phyloP scores from a whole-genome alignment of 2,888 invertebrate species.

The Adelognathus sp. region DNA sequence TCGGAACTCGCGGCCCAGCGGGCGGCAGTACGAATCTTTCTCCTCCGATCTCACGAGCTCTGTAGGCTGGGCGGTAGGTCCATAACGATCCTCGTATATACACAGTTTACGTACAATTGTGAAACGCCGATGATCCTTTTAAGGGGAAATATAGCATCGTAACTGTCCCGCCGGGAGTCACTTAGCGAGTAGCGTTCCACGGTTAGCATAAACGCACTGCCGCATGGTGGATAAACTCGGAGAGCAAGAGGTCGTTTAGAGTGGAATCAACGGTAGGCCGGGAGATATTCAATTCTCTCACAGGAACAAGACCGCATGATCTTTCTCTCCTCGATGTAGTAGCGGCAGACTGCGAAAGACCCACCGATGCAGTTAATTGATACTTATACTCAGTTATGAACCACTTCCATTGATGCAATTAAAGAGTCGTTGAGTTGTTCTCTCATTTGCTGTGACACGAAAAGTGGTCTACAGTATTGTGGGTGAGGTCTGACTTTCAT shows the following conservation, averaged over 20 bases:
- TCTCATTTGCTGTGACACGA: neutral
- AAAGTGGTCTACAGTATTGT: neutral
- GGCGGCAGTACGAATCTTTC: conserved; percentile 13
- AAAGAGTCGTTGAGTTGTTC: neutral
- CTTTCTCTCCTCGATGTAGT: neutral
- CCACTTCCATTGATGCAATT: conserved; percentile 21
- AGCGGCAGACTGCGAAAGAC: conserved; percentile 22
- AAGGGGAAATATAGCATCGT: conserved; percentile 52
- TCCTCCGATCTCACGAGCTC: neutral
- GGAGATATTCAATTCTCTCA: conserved; percentile 4
- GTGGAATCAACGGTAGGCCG: neutral
- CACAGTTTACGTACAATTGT: no score
- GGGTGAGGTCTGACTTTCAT: neutral
- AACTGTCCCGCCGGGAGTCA: conserved; percentile 47
- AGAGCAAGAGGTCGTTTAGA: neutral
- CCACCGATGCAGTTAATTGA: conserved; percentile 32
- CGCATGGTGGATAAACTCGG: conserved; percentile 6
- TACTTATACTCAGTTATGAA: conserved; percentile 27
- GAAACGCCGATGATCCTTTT: conserved; percentile 48
- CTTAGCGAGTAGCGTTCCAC: conserved; percentile 36
- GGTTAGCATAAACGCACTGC: conserved; percentile 14
- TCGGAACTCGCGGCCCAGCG: conserved; percentile 2
- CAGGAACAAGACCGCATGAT: neutral
- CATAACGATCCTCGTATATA: conserved; percentile 26
- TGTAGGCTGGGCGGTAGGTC: conserved; percentile 5